Conservation (phyloP, 2,888 invertebrate genomes). For the Timandra comae region DNA sequence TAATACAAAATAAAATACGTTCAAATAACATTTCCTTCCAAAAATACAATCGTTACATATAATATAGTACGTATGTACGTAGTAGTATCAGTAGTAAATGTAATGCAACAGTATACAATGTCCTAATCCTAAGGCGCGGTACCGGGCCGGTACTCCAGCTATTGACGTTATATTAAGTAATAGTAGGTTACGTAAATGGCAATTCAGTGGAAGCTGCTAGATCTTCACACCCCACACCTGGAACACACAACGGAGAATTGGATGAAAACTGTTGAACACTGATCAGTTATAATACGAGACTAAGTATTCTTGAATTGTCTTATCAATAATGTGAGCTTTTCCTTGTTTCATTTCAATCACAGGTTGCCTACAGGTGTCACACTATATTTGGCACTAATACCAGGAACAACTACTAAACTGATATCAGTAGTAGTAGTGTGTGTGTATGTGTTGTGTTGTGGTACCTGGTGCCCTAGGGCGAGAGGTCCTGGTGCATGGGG, state of each 20-base stretch:
- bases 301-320: too few relatives aligned
- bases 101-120: slow-evolving; percentile 61
- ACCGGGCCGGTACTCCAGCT: slow-evolving; percentile 24
- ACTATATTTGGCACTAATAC: too few relatives aligned
- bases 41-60: slow-evolving; percentile 56
- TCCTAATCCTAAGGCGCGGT: slow-evolving; percentile 51
- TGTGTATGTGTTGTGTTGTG: too few relatives aligned
- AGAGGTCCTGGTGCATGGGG: slow-evolving; percentile 93
- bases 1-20: slow-evolving; percentile 54
- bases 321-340: too few relatives aligned
- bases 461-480: slow-evolving; percentile 65
- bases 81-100: slow-evolving; percentile 27
- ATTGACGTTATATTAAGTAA: slow-evolving; percentile 29
- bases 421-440: too few relatives aligned
- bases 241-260: too few relatives aligned
- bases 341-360: too few relatives aligned
- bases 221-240: slow-evolving; percentile 43
- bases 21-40: slow-evolving; percentile 54
- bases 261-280: too few relatives aligned
- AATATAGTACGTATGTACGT: slow-evolving; percentile 28
- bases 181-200: slow-evolving; percentile 60
- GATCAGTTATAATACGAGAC: too few relatives aligned
- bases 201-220: slow-evolving; percentile 69
- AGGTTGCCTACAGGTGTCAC: too few relatives aligned
- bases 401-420: too few relatives aligned